Evolutionary conservation across 1,140 invertebrate species (phyloP).

Genomic region (Dreissena polymorpha): DNA sequence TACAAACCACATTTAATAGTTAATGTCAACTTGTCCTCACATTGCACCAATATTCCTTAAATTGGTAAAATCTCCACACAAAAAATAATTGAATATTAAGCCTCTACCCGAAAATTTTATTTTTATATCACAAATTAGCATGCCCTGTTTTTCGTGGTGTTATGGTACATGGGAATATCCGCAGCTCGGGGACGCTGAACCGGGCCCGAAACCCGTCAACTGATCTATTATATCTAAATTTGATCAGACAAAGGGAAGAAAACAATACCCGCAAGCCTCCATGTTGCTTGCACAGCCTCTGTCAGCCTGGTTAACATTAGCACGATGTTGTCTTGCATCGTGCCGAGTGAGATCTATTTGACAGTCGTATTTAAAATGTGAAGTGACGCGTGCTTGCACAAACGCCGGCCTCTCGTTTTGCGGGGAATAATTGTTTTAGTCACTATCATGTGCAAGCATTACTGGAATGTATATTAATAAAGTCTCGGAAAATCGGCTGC

Average conservation of each 20-base stretch:
- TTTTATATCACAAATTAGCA: too few relatives aligned
- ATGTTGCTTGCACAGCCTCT: constrained; percentile 30
- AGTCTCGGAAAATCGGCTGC: constrained; percentile 34
- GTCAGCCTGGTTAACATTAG: constrained; percentile 49
- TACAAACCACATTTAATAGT: too few relatives aligned
- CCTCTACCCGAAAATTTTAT: too few relatives aligned
- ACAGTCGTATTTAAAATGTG: constrained; percentile 50
- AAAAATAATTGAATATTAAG: too few relatives aligned
- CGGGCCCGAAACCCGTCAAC: background rate
- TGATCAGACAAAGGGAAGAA: constrained; percentile 48
- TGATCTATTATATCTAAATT: constrained; percentile 55
- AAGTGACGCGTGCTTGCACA: constrained; percentile 54
- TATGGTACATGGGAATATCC: too few relatives aligned
- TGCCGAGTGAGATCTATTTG: constrained; percentile 52
- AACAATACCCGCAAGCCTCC: constrained; percentile 47
- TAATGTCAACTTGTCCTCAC: too few relatives aligned
- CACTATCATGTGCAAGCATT: constrained; percentile 53
- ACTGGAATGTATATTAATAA: constrained; percentile 58
- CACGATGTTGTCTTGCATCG: constrained; percentile 29
- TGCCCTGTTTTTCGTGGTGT: too few relatives aligned
- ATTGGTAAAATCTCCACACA: too few relatives aligned
- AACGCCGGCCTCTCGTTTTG: constrained; percentile 22
- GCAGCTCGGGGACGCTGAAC: background rate
- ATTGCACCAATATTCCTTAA: too few relatives aligned
- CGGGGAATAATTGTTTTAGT: constrained; percentile 53